Conservation (phyloP, 2,113 vertebrate genomes). For the Antennarius striatus region DNA sequence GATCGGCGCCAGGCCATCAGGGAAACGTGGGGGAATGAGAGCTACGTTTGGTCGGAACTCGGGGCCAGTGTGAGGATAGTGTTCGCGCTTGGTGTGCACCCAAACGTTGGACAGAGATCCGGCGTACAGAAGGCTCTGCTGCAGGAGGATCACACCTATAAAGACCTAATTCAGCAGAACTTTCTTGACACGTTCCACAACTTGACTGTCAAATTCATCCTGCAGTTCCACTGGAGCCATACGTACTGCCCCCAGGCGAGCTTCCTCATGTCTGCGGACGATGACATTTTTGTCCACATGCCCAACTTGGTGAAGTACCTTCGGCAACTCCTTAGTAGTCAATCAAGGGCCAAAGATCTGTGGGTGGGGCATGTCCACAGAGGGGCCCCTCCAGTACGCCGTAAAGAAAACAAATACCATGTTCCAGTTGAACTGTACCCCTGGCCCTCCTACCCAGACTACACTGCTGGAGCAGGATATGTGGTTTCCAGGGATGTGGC, state of each 20-base stretch:
- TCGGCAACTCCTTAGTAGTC: conserved; percentile 72
- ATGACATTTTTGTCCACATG: conserved; percentile 92
- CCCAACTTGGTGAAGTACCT: conserved; percentile 90
- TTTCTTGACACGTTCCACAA: conserved; percentile 94
- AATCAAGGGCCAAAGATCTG: conserved; percentile 78
- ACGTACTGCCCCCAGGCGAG: conserved; percentile 85
- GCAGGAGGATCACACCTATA: conserved; percentile 78
- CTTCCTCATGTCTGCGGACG: conserved; percentile 95
- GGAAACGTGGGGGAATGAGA: conserved; percentile 90
- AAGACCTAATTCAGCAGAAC: conserved; percentile 90
- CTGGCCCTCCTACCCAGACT: conserved; percentile 92
- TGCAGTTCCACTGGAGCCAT: conserved; percentile 92
- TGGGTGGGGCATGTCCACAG: conserved; percentile 92
- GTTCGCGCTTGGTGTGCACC: conserved; percentile 84
- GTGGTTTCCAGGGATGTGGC: conserved; percentile 89
- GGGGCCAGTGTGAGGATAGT: conserved; percentile 84
- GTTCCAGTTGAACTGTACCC: conserved; percentile 89
- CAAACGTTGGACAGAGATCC: conserved; percentile 25
- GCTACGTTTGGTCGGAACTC: conserved; percentile 73
- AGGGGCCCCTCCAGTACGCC: conserved; percentile 85
- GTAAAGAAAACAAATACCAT: conserved; percentile 89
- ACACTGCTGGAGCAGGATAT: conserved; percentile 91
- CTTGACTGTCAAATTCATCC: conserved; percentile 88
- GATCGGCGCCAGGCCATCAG: conserved; percentile 84
- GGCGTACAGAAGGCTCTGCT: conserved; percentile 74